Evolutionary conservation across 2,888 invertebrate genomes (phyloP).

Genomic region (Tortricodes alternella): DNA sequence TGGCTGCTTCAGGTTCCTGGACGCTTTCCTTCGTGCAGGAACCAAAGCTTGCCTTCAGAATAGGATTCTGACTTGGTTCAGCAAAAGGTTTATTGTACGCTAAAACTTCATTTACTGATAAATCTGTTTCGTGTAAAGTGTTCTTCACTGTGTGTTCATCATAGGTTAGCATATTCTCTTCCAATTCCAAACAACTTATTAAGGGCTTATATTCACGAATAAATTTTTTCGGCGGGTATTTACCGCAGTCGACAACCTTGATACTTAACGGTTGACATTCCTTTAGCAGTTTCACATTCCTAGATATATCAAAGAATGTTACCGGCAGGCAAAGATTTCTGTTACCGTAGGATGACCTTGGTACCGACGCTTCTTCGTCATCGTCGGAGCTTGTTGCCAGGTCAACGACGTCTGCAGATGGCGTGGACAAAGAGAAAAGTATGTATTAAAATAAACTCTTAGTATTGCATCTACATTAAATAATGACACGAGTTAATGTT

Average conservation of each 20-base stretch:
- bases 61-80: too few species aligned
- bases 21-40: not conserved
- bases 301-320: constrained; percentile 34
- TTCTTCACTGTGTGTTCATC: not conserved
- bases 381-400: constrained; percentile 16
- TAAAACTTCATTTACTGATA: too few species aligned
- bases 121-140: too few species aligned
- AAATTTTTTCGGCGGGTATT: constrained; percentile 19
- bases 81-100: too few species aligned
- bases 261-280: constrained; percentile 35
- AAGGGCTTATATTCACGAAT: too few species aligned
- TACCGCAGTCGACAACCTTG: constrained; percentile 35
- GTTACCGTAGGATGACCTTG: constrained; percentile 25
- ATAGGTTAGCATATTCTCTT: too few species aligned
- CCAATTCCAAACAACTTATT: too few species aligned
- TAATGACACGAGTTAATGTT: too few species aligned
- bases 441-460: constrained; percentile 25
- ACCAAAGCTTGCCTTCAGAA: too few species aligned
- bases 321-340: constrained; percentile 29
- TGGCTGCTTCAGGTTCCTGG: not conserved
- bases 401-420: constrained; percentile 22
- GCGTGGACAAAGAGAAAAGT: not conserved
- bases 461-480: not conserved
- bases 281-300: constrained; percentile 33
- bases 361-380: not conserved